Conservation (phyloP, 2,113 vertebrate species). For the Electrona antarctica region DNA sequence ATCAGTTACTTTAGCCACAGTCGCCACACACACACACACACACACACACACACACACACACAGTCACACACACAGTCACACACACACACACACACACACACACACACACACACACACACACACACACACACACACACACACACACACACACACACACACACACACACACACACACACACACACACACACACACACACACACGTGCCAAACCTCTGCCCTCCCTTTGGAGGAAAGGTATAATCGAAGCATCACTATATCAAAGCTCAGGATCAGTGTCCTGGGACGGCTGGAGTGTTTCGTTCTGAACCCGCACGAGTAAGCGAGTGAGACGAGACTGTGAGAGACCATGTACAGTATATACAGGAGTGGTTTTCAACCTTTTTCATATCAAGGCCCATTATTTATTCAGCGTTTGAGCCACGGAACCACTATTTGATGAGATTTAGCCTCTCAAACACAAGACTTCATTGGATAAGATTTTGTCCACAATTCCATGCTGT, state of each 20-base stretch:
- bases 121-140: not conserved
- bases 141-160: not conserved
- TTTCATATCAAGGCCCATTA: no score
- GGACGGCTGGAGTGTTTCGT: constrained; percentile 38
- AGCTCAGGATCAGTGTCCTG: constrained; percentile 51
- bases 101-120: constrained; percentile 3
- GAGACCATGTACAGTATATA: constrained; percentile 17
- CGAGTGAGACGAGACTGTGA: constrained; percentile 5
- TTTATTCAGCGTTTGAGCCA: no score
- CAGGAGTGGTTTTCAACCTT: no score
- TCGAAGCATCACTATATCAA: constrained; percentile 62
- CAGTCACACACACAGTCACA: no score
- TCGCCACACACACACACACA: constrained; percentile 14
- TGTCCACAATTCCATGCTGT: no score
- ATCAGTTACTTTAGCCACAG: constrained; percentile 69
- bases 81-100: no score
- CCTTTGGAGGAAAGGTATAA: constrained; percentile 32
- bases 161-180: no score
- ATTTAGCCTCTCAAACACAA: no score
- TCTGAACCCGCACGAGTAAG: constrained; percentile 22
- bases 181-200: not conserved
- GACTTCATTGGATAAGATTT: no score
- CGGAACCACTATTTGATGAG: no score
- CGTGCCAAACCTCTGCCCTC: constrained; percentile 14
- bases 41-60: not conserved